Percentiles rank a stretch among this genome's conserved stretches.
phyloP scores from a whole-genome alignment of 1,140 invertebrate species.

The Homalodisca vitripennis region DNA sequence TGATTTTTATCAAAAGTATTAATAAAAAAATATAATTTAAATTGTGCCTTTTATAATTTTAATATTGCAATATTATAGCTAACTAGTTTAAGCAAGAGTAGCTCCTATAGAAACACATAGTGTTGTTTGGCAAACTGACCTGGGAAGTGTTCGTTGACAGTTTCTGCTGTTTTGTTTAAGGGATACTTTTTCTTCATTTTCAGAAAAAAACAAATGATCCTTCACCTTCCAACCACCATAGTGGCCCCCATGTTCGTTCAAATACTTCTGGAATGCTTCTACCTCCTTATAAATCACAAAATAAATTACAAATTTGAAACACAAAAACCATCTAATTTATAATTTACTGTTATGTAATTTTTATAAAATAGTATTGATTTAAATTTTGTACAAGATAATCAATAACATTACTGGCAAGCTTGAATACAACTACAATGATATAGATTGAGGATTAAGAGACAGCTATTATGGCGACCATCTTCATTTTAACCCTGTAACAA shows the following conservation, averaged over 20 bases:
- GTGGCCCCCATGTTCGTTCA: background rate
- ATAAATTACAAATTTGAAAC: background rate
- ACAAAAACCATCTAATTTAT: too few species aligned
- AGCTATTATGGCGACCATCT: too few species aligned
- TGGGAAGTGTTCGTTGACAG: slow-evolving; percentile 2
- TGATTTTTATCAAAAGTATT: background rate
- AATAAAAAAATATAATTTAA: background rate
- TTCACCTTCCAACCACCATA: slow-evolving; percentile 16
- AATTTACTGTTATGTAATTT: too few species aligned
- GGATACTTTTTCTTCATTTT: slow-evolving; percentile 7
- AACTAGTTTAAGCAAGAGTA: too few species aligned
- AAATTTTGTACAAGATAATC: too few species aligned
- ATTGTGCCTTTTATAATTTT: too few species aligned
- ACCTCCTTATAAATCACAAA: slow-evolving; percentile 1
- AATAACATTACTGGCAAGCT: too few species aligned
- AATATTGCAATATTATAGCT: too few species aligned
- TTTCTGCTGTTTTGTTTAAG: slow-evolving; percentile 8
- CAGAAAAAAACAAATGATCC: slow-evolving; percentile 1
- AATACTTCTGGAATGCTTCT: slow-evolving; percentile 8
- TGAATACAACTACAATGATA: too few species aligned
- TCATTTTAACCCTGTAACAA: too few species aligned
- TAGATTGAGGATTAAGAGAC: too few species aligned
- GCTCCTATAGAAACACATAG: background rate
- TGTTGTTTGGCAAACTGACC: background rate
- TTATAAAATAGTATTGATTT: too few species aligned